phyloP scores from a whole-genome alignment of 2,797 vertebrate species.

The Hippocampus kuda region DNA sequence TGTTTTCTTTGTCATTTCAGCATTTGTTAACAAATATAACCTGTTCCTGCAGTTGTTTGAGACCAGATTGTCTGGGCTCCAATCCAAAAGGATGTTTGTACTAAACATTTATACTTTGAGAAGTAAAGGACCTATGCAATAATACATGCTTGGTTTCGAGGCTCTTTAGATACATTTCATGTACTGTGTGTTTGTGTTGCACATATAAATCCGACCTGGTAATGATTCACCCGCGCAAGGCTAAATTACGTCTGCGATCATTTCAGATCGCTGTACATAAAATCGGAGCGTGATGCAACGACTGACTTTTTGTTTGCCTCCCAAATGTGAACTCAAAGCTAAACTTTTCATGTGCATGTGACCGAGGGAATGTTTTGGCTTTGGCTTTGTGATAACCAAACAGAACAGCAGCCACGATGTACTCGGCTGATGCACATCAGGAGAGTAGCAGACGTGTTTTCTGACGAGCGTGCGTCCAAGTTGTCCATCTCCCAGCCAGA shows the following conservation, averaged over 20 bases:
- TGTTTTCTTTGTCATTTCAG: conserved; percentile 30
- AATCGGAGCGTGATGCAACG: background rate
- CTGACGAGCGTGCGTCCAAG: conserved; percentile 14
- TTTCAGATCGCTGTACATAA: background rate
- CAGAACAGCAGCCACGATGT: conserved; percentile 16
- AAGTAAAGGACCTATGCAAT: conserved; percentile 61
- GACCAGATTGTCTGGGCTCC: background rate
- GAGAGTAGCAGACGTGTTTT: conserved; percentile 22
- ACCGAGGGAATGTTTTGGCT: background rate
- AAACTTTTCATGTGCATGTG: conserved; percentile 10
- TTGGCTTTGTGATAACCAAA: conserved; percentile 29
- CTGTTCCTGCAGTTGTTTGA: conserved; percentile 10
- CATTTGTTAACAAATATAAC: conserved; percentile 22
- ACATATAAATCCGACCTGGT: no score
- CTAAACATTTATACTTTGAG: conserved; percentile 48
- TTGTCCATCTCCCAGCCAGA: conserved; percentile 37
- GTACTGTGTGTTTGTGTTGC: background rate
- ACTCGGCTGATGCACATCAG: conserved; percentile 45
- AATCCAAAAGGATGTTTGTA: conserved; percentile 44
- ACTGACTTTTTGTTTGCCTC: background rate
- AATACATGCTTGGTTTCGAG: conserved; percentile 1
- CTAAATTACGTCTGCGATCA: background rate
- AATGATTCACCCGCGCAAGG: no score
- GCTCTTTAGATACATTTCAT: conserved; percentile 14
- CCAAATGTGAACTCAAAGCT: background rate